These are phyloP conservation scores for Scolopax bukidnonensis DNA, from an alignment of 2,797 vertebrate species.

Conservation along the genomic window DNA sequence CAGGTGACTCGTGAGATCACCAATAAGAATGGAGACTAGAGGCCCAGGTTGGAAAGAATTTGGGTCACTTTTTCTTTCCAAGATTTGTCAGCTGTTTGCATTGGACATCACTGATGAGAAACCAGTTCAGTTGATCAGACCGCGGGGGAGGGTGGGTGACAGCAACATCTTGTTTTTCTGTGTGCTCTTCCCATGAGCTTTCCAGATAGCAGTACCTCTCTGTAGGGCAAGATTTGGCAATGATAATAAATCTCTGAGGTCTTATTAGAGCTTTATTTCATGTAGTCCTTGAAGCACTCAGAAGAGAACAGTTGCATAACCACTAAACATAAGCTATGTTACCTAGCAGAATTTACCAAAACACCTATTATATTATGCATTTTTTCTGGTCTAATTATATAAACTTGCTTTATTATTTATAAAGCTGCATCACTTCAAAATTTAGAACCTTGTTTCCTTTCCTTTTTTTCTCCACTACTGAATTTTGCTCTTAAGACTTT, in stretches of 20 bases:
- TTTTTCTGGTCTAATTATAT: slow-evolving; percentile 20
- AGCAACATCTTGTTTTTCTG: fast-evolving
- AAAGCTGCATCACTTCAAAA: slow-evolving; percentile 20
- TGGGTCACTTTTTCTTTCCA: background rate
- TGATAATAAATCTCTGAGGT: background rate
- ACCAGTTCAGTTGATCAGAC: background rate
- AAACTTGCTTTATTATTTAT: slow-evolving; percentile 59
- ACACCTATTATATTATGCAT: slow-evolving; percentile 33
- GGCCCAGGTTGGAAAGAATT: background rate
- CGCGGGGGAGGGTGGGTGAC: background rate
- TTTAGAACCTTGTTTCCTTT: background rate
- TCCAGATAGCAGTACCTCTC: background rate
- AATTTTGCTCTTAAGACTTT: slow-evolving; percentile 57
- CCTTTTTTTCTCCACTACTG: slow-evolving; percentile 18
- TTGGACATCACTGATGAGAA: background rate
- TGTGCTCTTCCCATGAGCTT: background rate
- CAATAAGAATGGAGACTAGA: background rate
- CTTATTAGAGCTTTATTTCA: slow-evolving; percentile 10
- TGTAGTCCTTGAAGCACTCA: background rate
- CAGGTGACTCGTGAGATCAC: background rate
- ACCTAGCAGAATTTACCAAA: slow-evolving; percentile 10
- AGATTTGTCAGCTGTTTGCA: background rate
- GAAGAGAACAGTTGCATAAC: slow-evolving; percentile 17
- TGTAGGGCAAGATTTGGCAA: background rate
- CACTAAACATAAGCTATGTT: slow-evolving; percentile 1